These are phyloP conservation scores for Taurulus bubalis DNA, from an alignment of 2,113 vertebrate genomes.

Conservation along the genomic window DNA sequence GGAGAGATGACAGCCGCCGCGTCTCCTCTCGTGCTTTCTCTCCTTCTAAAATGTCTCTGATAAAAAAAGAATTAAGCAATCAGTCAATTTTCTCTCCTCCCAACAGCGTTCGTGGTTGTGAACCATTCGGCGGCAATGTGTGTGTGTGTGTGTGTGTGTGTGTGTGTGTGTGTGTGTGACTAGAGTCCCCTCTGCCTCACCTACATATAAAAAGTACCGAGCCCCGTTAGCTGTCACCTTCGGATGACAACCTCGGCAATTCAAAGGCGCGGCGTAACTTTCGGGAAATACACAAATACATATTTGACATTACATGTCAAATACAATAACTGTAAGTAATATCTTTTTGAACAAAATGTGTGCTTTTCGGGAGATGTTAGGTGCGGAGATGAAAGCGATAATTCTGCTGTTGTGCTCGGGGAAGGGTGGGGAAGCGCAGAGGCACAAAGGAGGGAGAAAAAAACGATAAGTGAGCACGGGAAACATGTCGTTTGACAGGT, in stretches of 20 bases:
- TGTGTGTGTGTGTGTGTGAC: background rate
- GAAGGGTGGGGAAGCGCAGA: conserved; percentile 55
- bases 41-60: conserved; percentile 51
- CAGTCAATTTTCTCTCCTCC: conserved; percentile 62
- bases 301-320: conserved; percentile 44
- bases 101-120: conserved; percentile 17
- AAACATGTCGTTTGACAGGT: conserved; percentile 51
- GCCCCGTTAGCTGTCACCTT: conserved; percentile 39
- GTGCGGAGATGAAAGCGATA: conserved; percentile 63
- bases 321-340: conserved; percentile 39
- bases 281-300: conserved; percentile 45
- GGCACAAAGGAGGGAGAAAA: conserved; percentile 37
- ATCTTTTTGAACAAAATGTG: conserved; percentile 45
- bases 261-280: conserved; percentile 57
- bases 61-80: conserved; percentile 68
- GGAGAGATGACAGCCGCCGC: conserved; percentile 70
- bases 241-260: conserved; percentile 48
- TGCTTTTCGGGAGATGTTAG: conserved; percentile 37
- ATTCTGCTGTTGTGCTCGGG: conserved; percentile 45
- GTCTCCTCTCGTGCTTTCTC: conserved; percentile 45
- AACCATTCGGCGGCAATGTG: background rate
- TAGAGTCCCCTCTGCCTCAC: conserved; percentile 47
- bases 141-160: background rate
- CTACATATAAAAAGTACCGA: conserved; percentile 41
- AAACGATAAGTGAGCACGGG: conserved; percentile 34